Evolutionary conservation across 2,113 vertebrate species (phyloP).

Genomic region (Melanostigma gelatinosum): DNA sequence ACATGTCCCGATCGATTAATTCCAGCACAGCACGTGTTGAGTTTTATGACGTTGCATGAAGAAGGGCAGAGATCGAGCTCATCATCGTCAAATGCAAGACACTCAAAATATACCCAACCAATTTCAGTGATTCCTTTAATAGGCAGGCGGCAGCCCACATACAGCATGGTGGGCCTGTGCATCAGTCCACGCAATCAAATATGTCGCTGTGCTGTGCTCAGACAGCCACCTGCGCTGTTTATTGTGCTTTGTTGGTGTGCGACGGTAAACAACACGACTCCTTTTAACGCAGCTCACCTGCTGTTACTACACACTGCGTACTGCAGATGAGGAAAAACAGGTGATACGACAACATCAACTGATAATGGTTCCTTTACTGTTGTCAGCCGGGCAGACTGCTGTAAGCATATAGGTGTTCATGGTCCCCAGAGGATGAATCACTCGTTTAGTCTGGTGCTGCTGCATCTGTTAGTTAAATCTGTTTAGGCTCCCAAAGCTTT

Average conservation of each 20-base stretch:
- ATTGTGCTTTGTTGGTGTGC: neutral
- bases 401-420: neutral
- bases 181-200: neutral
- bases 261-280: constrained; percentile 1
- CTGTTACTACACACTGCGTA: neutral
- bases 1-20: neutral
- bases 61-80: neutral
- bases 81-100: no score
- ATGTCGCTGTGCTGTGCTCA: neutral
- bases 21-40: neutral
- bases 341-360: neutral
- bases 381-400: neutral
- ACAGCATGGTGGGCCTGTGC: neutral
- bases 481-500: neutral
- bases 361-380: no score
- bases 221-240: neutral
- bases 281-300: constrained; percentile 5
- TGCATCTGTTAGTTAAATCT: no score
- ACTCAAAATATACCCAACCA: neutral
- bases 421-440: neutral
- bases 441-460: neutral
- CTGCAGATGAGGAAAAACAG: neutral
- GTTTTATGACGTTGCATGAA: neutral
- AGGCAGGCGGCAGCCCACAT: no score
- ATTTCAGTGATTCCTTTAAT: neutral